Conservation (phyloP, 2,888 invertebrate species). For the Dione juno region DNA sequence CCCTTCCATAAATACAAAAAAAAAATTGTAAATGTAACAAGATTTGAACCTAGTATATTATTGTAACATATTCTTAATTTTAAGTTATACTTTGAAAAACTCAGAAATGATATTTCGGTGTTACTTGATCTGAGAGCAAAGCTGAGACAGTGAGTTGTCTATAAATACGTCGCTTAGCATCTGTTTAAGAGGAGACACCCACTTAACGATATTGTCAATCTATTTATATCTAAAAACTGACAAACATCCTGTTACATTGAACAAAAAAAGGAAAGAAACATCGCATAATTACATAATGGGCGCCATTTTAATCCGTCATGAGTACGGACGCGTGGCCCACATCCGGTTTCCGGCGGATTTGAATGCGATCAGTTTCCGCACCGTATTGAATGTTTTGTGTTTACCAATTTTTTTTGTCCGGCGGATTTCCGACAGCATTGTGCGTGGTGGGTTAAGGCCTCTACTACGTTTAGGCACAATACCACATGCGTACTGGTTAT, state of each 20-base stretch:
- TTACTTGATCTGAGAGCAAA: too few species aligned
- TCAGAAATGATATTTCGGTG: too few species aligned
- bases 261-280: constrained; percentile 46
- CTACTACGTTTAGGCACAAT: neutral
- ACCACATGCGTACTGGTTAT: neutral
- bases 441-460: constrained; percentile 26
- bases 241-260: constrained; percentile 31
- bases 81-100: too few species aligned
- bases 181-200: neutral
- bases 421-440: constrained; percentile 50
- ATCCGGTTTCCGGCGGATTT: constrained; percentile 71
- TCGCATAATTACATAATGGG: constrained; percentile 51
- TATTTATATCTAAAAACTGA: constrained; percentile 7
- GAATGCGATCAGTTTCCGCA: constrained; percentile 60
- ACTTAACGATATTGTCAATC: constrained; percentile 8
- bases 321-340: constrained; percentile 64
- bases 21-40: too few species aligned
- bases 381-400: constrained; percentile 49
- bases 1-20: too few species aligned
- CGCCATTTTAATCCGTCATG: constrained; percentile 58
- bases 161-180: neutral
- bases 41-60: too few species aligned
- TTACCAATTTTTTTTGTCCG: constrained; percentile 53
- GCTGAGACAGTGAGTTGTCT: neutral
- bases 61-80: too few species aligned